Base-by-base conservation (phyloP, 2,797 vertebrate genomes). In the Nannoperca australis region DNA sequence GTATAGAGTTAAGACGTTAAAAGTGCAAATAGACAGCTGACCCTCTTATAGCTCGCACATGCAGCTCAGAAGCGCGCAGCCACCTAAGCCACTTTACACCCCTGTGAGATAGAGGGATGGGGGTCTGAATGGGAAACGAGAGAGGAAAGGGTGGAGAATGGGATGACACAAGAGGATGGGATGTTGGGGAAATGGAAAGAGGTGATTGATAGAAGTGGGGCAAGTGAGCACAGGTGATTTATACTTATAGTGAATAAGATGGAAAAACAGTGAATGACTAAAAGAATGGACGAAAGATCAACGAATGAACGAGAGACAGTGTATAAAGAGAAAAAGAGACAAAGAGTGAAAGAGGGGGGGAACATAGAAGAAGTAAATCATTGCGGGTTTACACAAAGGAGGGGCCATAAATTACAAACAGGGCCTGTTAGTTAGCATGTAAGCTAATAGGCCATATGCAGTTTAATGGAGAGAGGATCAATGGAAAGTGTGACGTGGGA, bases 21-120 rank as follows among this genome's bases (percentile, higher is more conserved):
- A 95, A 95, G 94, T 94, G 94, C 94, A 96, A 94, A 95, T 94
- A 94, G 94, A 95, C 91, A 92, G 88, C 90, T 93, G 92, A 94
- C 93, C 93, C 92, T 93, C 91, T 93, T 93, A 93, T 82, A 88
- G 87, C 87, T 86, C n/a, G 78, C 82, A 89, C 79, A 91, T 87
- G 84, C 81, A 76, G 78, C 84, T 72, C 77, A 79, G 82, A 89
- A 72, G 73, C 71, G 30, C 53, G 22, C 62, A 72, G 82, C 82
- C 89, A 86, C 83, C 76, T 75, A 49, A 86, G 86, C 87, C 90
- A 90, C 91, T 94, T 93, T 90, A 82, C 87, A 89, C 89, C 86
- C 86, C 85, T 15, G 65, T 34, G 62, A 69, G 82, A 90, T 79
- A 71, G 88, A 90, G 75, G 75, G 83, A 85, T 82, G 80, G 70